Conservation (phyloP, 2,888 invertebrate genomes). For the Megalurothrips usitatus region DNA sequence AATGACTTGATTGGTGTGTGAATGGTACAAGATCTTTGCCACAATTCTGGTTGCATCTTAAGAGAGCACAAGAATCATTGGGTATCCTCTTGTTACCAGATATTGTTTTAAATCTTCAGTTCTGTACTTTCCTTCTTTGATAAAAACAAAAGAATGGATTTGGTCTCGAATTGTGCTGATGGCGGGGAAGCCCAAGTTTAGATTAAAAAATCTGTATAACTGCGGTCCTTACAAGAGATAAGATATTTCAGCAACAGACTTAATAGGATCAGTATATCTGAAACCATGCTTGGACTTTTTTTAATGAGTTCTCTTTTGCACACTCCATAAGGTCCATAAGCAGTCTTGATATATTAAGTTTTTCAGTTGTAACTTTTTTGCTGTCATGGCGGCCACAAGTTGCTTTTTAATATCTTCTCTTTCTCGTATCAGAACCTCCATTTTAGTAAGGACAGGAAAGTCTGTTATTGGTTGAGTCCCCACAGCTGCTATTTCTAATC, state of each 20-base stretch:
- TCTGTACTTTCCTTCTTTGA: not conserved
- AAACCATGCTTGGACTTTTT: not conserved
- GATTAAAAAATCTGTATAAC: not conserved
- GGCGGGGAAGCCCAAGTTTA: not conserved
- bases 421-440: too few species aligned
- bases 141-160: not conserved
- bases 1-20: constrained; percentile 38
- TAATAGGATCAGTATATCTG: not conserved
- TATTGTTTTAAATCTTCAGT: not conserved
- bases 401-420: too few species aligned
- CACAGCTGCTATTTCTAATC: not conserved
- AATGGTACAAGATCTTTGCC: constrained; percentile 36
- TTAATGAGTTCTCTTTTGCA: not conserved
- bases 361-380: not conserved
- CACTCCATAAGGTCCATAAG: not conserved
- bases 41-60: constrained; percentile 39
- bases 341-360: not conserved
- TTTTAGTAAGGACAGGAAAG: too few species aligned
- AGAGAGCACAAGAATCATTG: not conserved
- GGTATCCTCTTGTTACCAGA: not conserved
- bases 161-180: not conserved
- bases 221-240: not conserved
- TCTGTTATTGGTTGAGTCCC: too few species aligned
- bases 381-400: not conserved
- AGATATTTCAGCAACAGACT: not conserved